Conservation (phyloP, 30 jellyfish, hydroid and myxozoan species). For the Sanderia malayensis region DNA sequence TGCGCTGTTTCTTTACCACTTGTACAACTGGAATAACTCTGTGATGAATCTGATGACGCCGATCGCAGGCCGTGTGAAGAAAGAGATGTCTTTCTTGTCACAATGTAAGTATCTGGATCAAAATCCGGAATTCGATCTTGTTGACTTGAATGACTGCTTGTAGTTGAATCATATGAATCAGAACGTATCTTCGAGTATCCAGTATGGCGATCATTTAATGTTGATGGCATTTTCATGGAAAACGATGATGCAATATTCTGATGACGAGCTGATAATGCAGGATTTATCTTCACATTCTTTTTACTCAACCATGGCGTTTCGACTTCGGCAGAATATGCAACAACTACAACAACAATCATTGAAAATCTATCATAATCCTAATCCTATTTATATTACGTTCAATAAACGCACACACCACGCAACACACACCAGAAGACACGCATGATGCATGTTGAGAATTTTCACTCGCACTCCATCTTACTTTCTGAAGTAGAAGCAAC, state of each 20-base stretch:
- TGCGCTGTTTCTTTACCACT: slow-evolving; percentile 33
- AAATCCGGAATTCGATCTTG: slow-evolving; percentile 63
- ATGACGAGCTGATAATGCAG: slow-evolving; percentile 9
- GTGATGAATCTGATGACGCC: slow-evolving; percentile 48
- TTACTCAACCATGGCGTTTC: slow-evolving; percentile 58
- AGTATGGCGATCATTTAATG: not conserved
- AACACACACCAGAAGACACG: slow-evolving; percentile 13
- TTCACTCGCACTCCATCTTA: slow-evolving; percentile 28
- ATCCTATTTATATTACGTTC: too few species aligned
- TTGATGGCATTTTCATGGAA: too few species aligned
- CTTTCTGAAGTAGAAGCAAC: slow-evolving; percentile 65
- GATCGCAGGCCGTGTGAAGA: slow-evolving; percentile 48
- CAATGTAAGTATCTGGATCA: slow-evolving; percentile 59
- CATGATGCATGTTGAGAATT: slow-evolving; percentile 1
- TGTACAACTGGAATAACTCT: slow-evolving; percentile 40
- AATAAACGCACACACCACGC: not conserved
- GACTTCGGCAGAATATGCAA: slow-evolving; percentile 57
- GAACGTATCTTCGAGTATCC: slow-evolving; percentile 12
- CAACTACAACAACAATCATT: slow-evolving; percentile 22
- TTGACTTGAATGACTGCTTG: slow-evolving; percentile 51
- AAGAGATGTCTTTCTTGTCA: slow-evolving; percentile 35
- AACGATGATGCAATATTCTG: not conserved
- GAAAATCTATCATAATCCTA: not conserved
- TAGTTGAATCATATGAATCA: slow-evolving; percentile 57
- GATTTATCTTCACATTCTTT: slow-evolving; percentile 12